phyloP scores from a whole-genome alignment of 2,888 invertebrate species.

The Apodemia mormo region DNA sequence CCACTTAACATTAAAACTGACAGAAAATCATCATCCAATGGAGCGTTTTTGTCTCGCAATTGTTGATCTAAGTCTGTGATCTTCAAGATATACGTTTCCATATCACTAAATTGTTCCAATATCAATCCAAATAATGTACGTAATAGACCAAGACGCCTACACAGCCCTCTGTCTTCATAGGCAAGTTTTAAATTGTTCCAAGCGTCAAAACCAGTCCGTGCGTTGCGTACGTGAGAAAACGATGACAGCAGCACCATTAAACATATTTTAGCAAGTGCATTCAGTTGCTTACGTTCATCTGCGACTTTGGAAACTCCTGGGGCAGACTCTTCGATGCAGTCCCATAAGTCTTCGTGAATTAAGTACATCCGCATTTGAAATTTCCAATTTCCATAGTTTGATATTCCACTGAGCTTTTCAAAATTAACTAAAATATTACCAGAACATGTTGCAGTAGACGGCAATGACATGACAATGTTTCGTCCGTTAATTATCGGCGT shows the following conservation, averaged over 20 bases:
- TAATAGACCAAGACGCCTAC: not conserved
- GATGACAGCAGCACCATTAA: conserved; percentile 23
- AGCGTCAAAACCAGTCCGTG: conserved; percentile 19
- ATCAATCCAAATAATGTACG: not conserved
- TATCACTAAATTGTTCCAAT: conserved; percentile 2
- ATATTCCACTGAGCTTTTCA: too few species aligned
- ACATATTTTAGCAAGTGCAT: conserved; percentile 24
- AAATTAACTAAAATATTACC: too few species aligned
- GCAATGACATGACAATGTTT: too few species aligned
- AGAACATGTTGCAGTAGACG: too few species aligned
- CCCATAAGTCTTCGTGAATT: conserved; percentile 19
- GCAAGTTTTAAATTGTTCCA: conserved; percentile 22
- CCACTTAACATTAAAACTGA: conserved; percentile 35
- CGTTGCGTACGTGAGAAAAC: conserved; percentile 22
- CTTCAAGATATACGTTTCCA: not conserved
- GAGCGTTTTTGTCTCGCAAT: conserved; percentile 33
- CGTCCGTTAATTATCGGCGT: too few species aligned
- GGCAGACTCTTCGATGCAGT: conserved; percentile 20
- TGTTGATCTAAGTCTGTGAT: conserved; percentile 27
- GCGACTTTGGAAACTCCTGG: conserved; percentile 16
- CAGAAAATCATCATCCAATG: too few species aligned
- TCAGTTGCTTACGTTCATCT: not conserved
- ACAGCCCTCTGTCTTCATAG: conserved; percentile 15
- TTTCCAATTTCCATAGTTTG: not conserved
- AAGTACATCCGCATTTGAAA: not conserved